Base-by-base conservation (phyloP, 2,888 invertebrate species). In the Schizaphis graminum region DNA sequence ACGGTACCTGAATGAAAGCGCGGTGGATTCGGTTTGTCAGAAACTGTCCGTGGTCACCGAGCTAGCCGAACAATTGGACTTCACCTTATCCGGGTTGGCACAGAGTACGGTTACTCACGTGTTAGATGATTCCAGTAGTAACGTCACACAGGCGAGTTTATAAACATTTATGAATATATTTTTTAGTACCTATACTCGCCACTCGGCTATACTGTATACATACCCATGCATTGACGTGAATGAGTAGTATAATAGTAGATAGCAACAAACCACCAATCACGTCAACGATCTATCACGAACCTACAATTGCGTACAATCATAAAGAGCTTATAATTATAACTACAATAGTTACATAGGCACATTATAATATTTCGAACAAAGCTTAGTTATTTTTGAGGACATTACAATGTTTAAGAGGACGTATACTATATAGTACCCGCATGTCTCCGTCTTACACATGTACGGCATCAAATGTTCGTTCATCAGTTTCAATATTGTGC, bases 61-160 rank as follows among this genome's bases (percentile, higher is more conserved):
- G 94, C 96, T 97, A 47, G 97, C 97, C 3, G 97, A 97, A 95
- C 97, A 97, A 95, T 96, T 97, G 95, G 97, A 97, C 95, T 96
- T 96, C 84, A 96, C 96, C 49, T 95, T 97, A 94, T 95, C 95
- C 89, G 95, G 95, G 21, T 94, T 94, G 16, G 94, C 94, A 3
- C 94, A 94, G 41, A 94, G 94, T 67, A 94, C 94, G 5, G 41
- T 86, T 44, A 91, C 84, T 1, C 57, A 85, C 26, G 89, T 94
- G 11, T 49, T 91, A 35, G 90, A 90, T 11, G 91, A 94, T 61
- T 91, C 90, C 24, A 41, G 35, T 4, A 84, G 92, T 56, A 94
- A 94, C 49, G 44, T 88, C 16, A 94, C 92, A 10, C 94, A 92
- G 77, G 92, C 1, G 13, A 88, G 56, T 84, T 24, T 47, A 26